Percentiles rank a stretch among this genome's conserved stretches.
phyloP scores from a whole-genome alignment of 92 coral and sea anemone genomes.

The Epizoanthus scotinus region DNA sequence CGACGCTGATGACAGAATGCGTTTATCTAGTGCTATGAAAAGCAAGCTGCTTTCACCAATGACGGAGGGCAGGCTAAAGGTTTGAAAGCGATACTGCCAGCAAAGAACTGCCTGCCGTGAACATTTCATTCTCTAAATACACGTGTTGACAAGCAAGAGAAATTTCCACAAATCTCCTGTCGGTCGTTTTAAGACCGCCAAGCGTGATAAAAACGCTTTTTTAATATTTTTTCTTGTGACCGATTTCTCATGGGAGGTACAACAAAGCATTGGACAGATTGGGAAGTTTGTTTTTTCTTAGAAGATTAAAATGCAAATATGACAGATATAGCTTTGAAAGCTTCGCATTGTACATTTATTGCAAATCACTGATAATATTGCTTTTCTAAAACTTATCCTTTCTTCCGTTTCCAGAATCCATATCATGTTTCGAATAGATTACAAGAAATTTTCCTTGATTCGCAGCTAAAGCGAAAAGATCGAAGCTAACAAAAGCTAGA shows the following conservation, averaged over 20 bases:
- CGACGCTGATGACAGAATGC: conserved; percentile 29
- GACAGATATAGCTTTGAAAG: conserved; percentile 9
- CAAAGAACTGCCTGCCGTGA: conserved; percentile 24
- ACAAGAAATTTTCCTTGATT: neutral
- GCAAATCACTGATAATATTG: neutral
- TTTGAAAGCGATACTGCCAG: conserved; percentile 23
- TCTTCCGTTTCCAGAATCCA: conserved; percentile 11
- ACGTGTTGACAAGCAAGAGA: conserved; percentile 29
- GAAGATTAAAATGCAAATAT: conserved; percentile 15
- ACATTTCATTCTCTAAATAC: conserved; percentile 6
- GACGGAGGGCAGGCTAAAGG: conserved; percentile 2
- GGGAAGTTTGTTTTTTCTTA: neutral
- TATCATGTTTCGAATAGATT: conserved; percentile 1
- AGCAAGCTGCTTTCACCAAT: conserved; percentile 34
- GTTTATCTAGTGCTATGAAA: conserved; percentile 17
- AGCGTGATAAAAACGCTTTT: conserved; percentile 8
- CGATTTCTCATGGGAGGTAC: no score
- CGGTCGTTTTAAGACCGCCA: conserved; percentile 26
- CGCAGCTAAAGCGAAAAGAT: conserved; percentile 8
- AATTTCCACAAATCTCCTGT: conserved; percentile 3
- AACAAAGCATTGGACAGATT: no score
- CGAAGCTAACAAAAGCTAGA: conserved; percentile 7
- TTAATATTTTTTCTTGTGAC: neutral
- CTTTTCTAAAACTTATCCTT: neutral
- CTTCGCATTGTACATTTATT: neutral